A percentile compares a stretch with the other conserved stretches of the same genome.
phyloP scores from a whole-genome alignment of 2,888 invertebrate genomes.

The Tinea trinotella region DNA sequence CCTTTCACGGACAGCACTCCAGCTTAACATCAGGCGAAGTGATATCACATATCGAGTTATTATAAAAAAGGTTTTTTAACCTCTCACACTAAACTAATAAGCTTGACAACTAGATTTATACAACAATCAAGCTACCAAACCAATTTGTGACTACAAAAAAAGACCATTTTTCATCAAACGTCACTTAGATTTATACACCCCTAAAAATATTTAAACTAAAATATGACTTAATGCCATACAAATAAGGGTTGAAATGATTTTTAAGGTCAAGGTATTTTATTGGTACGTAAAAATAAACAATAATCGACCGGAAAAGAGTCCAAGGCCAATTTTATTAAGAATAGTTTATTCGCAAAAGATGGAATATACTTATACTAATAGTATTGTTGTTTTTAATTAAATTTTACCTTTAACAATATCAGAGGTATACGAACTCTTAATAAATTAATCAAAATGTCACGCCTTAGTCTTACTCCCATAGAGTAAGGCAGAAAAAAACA shows the following conservation, averaged over 20 bases:
- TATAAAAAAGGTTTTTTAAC: background rate
- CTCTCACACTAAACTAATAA: background rate
- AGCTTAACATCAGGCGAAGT: too few relatives aligned
- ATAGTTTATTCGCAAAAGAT: background rate
- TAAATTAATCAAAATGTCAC: background rate
- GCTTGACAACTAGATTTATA: conserved; percentile 8
- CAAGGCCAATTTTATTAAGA: conserved; percentile 9
- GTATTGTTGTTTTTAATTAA: conserved; percentile 15
- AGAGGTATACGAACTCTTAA: background rate
- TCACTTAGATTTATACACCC: background rate
- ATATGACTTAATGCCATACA: too few relatives aligned
- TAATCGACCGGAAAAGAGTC: conserved; percentile 2
- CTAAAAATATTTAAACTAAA: too few relatives aligned
- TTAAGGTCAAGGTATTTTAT: too few relatives aligned
- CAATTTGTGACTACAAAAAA: conserved; percentile 5
- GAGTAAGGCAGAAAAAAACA: too few relatives aligned
- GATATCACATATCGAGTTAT: too few relatives aligned
- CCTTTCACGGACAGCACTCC: too few relatives aligned
- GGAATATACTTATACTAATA: background rate
- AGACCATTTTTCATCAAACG: background rate
- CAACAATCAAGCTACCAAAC: background rate
- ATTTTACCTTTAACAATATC: background rate
- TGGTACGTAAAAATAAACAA: background rate
- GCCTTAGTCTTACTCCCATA: background rate
- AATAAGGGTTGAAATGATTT: too few relatives aligned